Evolutionary conservation across 2,797 vertebrate species (phyloP), one percentile per base, ranked within the genome.

Genomic region (Gastrophryne carolinensis): DNA sequence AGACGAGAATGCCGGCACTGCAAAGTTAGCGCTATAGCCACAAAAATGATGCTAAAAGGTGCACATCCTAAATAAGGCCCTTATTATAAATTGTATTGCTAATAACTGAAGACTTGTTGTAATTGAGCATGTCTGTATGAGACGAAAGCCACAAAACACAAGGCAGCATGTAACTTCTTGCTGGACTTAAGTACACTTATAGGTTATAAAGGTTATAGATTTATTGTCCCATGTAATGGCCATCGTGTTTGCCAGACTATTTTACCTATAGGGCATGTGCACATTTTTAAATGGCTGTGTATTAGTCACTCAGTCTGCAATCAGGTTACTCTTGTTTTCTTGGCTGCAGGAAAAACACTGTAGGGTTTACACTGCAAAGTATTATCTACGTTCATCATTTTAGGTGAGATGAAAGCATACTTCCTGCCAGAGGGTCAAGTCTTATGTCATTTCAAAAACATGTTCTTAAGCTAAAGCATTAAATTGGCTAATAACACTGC

Each of bases 261-360:
- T 26, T 47, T 64, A n/a, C 39, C 61, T 47, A 19, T 47, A 17
- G 24, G 24, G 61, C 39, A 47, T 47, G 13, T 47, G 24, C 39
- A 63, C n/a, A n/a, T n/a, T n/a, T 34, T 50, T 32, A 65, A 17
- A 21, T 65, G 13, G 21, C 32, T 68, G 34, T 68, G 32, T 10
- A 39, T 27, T 24, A 24, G 34, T 26, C n/a, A 29, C 17, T 37
- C 50, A 53, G 56, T 19, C 32, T 41, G 34, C n/a, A 54, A 5
- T 39, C 24, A 68, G 34, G 34, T 56, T 68, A 39, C 15, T 39
- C 50, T 37, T 54, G 65, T 41, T 54, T 39, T 10, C 23, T n/a
- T 34, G 50, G n/a, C n/a, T 10, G 7, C 5, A n/a, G 15, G 61
- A 29, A 29, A 21, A 34, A 12, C 7, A 64, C 62, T 64, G 27